phyloP scores from a whole-genome alignment of 2,888 invertebrate genomes.

The Pollenia amentaria region DNA sequence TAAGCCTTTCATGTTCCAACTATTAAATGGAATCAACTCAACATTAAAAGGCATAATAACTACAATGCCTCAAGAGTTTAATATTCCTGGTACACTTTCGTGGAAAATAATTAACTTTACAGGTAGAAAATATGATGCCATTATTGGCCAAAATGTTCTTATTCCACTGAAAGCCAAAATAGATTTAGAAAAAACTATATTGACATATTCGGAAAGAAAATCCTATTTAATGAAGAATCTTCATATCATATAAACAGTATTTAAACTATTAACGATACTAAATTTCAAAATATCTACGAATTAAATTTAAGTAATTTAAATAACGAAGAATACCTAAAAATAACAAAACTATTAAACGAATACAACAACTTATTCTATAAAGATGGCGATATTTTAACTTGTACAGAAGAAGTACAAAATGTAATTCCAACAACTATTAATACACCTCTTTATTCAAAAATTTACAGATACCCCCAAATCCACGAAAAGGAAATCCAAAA shows the following conservation, averaged over 20 bases:
- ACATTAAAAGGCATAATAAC: constrained; percentile 46
- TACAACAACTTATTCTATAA: constrained; percentile 41
- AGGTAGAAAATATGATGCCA: constrained; percentile 61
- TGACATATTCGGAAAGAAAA: too few relatives aligned
- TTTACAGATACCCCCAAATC: constrained; percentile 32
- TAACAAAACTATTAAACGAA: constrained; percentile 40
- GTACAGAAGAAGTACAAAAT: constrained; percentile 48
- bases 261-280: constrained; percentile 40
- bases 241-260: constrained; percentile 47
- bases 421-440: constrained; percentile 55
- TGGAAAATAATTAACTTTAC: constrained; percentile 61
- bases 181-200: constrained; percentile 37
- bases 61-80: constrained; percentile 59
- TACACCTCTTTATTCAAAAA: too few relatives aligned
- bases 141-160: constrained; percentile 63
- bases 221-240: constrained; percentile 30
- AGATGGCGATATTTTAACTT: constrained; percentile 48
- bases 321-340: too few relatives aligned
- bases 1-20: constrained; percentile 44
- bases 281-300: constrained; percentile 20
- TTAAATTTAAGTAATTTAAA: too few relatives aligned
- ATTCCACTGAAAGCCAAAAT: constrained; percentile 58
- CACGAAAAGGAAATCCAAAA: too few relatives aligned
- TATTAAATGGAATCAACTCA: constrained; percentile 58
- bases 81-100: constrained; percentile 56